Conservation (phyloP, 64 coral and sea anemone species). For the Pocillopora damicornis region DNA sequence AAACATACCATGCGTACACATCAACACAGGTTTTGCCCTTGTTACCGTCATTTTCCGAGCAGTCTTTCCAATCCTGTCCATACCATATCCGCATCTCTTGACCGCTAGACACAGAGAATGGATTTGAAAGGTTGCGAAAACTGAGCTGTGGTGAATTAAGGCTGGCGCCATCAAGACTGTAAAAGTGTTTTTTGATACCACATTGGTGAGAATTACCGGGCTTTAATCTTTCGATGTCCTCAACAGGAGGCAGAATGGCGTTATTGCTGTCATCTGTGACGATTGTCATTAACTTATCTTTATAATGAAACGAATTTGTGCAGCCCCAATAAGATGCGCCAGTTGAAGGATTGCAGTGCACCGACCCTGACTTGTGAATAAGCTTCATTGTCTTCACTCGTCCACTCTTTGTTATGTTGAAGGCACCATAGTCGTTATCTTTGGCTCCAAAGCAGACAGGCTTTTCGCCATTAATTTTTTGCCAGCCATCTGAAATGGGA, state of each 20-base stretch:
- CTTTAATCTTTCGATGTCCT: not conserved
- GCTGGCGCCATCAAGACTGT: not conserved
- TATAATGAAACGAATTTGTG: not conserved
- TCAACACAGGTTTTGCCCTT: not conserved
- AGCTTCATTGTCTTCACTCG: too few species aligned
- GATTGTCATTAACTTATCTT: not conserved
- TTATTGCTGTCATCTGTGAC: not conserved
- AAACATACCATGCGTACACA: conserved; percentile 42
- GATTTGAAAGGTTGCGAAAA: not conserved
- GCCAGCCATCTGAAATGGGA: too few species aligned
- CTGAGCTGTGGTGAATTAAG: not conserved
- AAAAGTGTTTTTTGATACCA: not conserved
- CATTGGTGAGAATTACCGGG: too few species aligned
- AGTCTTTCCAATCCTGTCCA: conserved; percentile 3
- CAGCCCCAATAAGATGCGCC: not conserved
- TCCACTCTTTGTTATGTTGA: too few species aligned
- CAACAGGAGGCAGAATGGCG: not conserved
- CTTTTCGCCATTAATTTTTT: too few species aligned
- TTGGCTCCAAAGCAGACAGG: too few species aligned
- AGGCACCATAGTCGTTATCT: too few species aligned
- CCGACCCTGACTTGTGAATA: too few species aligned
- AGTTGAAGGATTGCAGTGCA: too few species aligned
- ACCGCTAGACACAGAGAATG: not conserved
- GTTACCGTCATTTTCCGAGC: not conserved
- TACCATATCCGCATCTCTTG: conserved; percentile 18